phyloP scores from a whole-genome alignment of 2,113 vertebrate genomes.

The Herpetotheres cachinnans region DNA sequence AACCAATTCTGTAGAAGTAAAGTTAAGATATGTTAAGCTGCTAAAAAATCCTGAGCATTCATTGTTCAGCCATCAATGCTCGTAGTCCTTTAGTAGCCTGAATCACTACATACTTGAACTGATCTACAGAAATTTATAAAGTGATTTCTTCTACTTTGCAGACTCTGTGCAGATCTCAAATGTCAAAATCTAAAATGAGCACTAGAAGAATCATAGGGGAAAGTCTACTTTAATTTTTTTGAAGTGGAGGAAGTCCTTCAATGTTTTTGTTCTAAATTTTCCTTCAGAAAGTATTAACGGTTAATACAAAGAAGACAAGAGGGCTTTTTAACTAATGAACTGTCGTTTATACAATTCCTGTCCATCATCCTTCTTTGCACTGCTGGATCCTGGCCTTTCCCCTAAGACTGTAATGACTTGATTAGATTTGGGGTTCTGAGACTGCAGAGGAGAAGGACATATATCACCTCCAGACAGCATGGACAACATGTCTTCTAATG shows the following conservation, averaged over 20 bases:
- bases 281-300: background rate
- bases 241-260: background rate
- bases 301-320: background rate
- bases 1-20: background rate
- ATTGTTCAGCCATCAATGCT: background rate
- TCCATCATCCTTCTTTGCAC: background rate
- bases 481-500: background rate
- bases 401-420: background rate
- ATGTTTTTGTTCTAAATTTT: background rate
- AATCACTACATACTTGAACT: background rate
- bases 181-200: background rate
- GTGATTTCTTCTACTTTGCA: background rate
- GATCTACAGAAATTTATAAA: background rate
- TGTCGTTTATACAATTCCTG: background rate
- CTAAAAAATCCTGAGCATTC: background rate
- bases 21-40: background rate
- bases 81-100: background rate
- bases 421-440: conserved; percentile 54
- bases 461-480: background rate
- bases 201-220: background rate
- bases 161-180: background rate
- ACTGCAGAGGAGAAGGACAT: background rate
- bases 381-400: background rate
- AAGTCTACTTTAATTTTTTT: background rate
- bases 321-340: background rate